Percentiles rank a stretch among this genome's conserved stretches.
phyloP scores from a whole-genome alignment of 92 coral and sea anemone genomes.

The Desmophyllum pertusum region DNA sequence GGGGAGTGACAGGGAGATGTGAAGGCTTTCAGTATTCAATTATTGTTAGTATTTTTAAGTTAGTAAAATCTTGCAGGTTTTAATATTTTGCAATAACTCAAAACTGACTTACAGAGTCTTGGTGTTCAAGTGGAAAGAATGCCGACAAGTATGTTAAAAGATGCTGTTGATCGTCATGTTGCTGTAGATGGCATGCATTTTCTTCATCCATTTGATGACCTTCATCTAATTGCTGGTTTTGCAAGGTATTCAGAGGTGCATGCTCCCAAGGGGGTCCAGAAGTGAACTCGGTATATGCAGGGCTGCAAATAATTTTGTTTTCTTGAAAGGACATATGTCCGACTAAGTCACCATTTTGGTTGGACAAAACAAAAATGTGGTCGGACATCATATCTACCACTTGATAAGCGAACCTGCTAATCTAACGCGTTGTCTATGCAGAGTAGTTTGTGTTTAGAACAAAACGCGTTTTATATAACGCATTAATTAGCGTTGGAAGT shows the following conservation, averaged over 20 bases:
- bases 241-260: slow-evolving; percentile 71
- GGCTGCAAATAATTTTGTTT: no score
- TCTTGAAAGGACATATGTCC: no score
- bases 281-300: no score
- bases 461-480: no score
- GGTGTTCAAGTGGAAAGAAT: slow-evolving; percentile 67
- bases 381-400: no score
- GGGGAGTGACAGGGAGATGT: neutral
- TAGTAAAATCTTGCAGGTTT: neutral
- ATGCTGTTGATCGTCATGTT: slow-evolving; percentile 55
- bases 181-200: slow-evolving; percentile 59
- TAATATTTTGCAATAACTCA: neutral
- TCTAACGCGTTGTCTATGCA: no score
- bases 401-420: no score
- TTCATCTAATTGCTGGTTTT: slow-evolving; percentile 67
- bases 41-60: neutral
- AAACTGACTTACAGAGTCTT: slow-evolving; percentile 44
- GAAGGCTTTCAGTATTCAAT: neutral
- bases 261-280: no score
- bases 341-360: no score
- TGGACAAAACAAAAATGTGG: no score
- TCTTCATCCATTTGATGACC: slow-evolving; percentile 74
- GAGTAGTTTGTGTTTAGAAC: no score
- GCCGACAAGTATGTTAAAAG: slow-evolving; percentile 43
- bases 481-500: no score